phyloP scores from a whole-genome alignment of 2,113 vertebrate species.

The Cyprinodon variegatus region DNA sequence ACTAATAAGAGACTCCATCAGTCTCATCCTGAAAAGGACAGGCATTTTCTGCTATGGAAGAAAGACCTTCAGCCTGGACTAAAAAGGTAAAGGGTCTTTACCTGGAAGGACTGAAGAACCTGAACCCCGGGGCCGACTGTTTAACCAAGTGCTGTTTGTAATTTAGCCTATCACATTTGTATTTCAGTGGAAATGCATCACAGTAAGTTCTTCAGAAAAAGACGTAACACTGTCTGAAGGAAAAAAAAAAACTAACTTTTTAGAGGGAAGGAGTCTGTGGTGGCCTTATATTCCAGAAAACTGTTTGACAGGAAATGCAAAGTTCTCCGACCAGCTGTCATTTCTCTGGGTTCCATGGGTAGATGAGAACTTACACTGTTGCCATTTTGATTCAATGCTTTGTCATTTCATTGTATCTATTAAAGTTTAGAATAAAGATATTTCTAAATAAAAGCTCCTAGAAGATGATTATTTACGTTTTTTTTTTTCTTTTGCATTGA shows the following conservation, averaged over 20 bases:
- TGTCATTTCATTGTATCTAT: slow-evolving; percentile 67
- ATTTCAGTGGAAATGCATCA: slow-evolving; percentile 42
- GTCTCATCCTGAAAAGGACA: slow-evolving; percentile 12
- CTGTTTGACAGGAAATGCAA: slow-evolving; percentile 55
- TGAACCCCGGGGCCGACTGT: slow-evolving; percentile 44
- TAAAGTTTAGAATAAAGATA: slow-evolving; percentile 52
- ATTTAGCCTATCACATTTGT: slow-evolving; percentile 61
- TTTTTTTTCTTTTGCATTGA: not conserved
- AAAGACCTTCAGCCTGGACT: slow-evolving; percentile 27
- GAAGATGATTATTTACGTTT: slow-evolving; percentile 41
- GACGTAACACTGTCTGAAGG: slow-evolving; percentile 37
- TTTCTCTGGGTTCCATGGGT: slow-evolving; percentile 39
- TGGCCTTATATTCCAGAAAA: slow-evolving; percentile 65
- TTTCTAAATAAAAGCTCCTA: slow-evolving; percentile 78
- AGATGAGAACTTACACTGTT: slow-evolving; percentile 57
- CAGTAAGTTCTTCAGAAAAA: slow-evolving; percentile 41
- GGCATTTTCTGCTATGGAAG: slow-evolving; percentile 30
- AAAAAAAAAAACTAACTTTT: slow-evolving; percentile 20
- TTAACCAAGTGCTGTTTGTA: slow-evolving; percentile 63
- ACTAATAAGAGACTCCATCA: slow-evolving; percentile 27
- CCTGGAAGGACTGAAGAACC: slow-evolving; percentile 37
- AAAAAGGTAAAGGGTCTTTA: slow-evolving; percentile 24
- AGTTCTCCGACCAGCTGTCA: slow-evolving; percentile 42
- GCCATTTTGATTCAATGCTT: slow-evolving; percentile 64
- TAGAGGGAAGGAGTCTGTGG: slow-evolving; percentile 46